Percentiles rank a stretch among this genome's conserved stretches.
These are phyloP conservation scores for Thamnaconus septentrionalis DNA, from an alignment of 2,113 vertebrate species.

Conservation along the genomic window DNA sequence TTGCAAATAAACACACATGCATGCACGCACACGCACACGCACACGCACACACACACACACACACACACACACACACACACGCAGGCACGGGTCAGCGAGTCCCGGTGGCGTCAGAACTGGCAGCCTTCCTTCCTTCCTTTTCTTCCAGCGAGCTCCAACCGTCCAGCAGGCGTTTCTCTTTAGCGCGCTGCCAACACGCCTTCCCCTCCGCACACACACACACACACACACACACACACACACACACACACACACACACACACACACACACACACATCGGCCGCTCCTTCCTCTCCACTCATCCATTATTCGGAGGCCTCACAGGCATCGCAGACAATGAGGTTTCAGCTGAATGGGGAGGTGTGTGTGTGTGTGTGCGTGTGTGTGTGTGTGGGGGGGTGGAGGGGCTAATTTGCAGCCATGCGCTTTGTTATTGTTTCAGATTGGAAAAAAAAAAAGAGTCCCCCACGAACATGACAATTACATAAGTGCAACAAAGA, in stretches of 20 bases:
- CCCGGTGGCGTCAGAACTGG: constrained; percentile 68
- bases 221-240: constrained; percentile 38
- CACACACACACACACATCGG: constrained; percentile 43
- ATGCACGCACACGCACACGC: constrained; percentile 4
- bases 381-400: constrained; percentile 53
- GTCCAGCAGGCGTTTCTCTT: constrained; percentile 73
- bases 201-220: constrained; percentile 36
- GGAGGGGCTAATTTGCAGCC: constrained; percentile 71
- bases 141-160: constrained; percentile 61
- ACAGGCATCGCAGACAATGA: constrained; percentile 67
- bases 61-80: constrained; percentile 40
- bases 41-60: constrained; percentile 49
- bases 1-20: constrained; percentile 47
- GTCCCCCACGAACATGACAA: constrained; percentile 65
- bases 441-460: constrained; percentile 37
- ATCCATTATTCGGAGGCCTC: constrained; percentile 67
- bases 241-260: constrained; percentile 44
- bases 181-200: constrained; percentile 65
- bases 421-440: constrained; percentile 72
- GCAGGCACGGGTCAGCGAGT: constrained; percentile 61
- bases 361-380: no score
- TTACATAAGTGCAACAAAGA: constrained; percentile 70
- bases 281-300: constrained; percentile 63
- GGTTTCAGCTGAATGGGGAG: constrained; percentile 45
- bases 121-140: constrained; percentile 42